Percentiles rank a stretch among this genome's conserved stretches.
Conservation (phyloP, 64 coral and sea anemone genomes). For the Exaiptasia diaphana region DNA sequence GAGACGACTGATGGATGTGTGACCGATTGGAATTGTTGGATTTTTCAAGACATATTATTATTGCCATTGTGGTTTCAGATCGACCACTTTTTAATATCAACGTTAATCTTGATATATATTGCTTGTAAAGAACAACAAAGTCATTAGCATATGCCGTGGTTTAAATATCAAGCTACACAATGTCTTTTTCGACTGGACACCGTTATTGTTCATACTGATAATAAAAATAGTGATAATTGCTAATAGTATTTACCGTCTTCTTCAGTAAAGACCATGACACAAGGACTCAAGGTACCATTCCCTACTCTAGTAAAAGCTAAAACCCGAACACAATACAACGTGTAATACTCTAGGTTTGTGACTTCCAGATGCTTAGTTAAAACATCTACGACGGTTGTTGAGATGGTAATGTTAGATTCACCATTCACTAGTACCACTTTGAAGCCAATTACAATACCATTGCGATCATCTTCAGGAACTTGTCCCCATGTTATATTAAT, state of each 20-base stretch:
- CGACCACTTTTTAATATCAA: not conserved
- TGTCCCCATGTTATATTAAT: not conserved
- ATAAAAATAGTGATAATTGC: not conserved
- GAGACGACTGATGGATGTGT: too few relatives aligned
- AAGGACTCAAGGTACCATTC: not conserved
- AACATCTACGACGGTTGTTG: not conserved
- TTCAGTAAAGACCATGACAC: not conserved
- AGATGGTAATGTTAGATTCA: not conserved
- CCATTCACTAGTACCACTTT: not conserved
- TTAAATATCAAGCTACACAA: too few relatives aligned
- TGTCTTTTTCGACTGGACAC: not conserved
- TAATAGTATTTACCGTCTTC: constrained; percentile 4
- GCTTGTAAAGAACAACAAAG: too few relatives aligned
- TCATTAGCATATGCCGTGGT: too few relatives aligned
- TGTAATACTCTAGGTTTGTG: not conserved
- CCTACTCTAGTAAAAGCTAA: constrained; percentile 14
- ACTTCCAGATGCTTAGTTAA: not conserved
- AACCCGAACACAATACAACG: constrained; percentile 20
- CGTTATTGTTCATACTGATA: not conserved
- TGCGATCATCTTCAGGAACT: not conserved
- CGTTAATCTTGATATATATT: too few relatives aligned
- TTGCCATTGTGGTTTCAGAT: not conserved
- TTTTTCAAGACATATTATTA: not conserved
- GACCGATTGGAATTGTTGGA: too few relatives aligned
- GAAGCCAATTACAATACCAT: constrained; percentile 13